Evolutionary conservation across 2,113 vertebrate genomes (phyloP), one percentile per base, ranked within the genome.

Genomic region (Corythoichthys haematopterus): DNA sequence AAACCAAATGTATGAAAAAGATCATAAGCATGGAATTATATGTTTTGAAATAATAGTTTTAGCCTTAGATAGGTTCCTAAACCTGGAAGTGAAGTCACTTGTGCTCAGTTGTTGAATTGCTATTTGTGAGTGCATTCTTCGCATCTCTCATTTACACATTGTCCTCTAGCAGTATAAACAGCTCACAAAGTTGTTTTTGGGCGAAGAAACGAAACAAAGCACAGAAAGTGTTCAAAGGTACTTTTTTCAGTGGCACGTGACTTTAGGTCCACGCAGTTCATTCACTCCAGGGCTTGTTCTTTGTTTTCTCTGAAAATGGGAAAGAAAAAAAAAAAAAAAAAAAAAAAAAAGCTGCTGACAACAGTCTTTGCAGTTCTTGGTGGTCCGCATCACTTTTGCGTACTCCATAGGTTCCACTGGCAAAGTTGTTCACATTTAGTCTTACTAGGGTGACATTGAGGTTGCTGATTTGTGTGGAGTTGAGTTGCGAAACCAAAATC

Each of bases 71-170:
- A 36, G 55, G 55, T 57, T 57, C 12, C 40, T 43, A 43, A 8
- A 5, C 55, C 61, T 40, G 68, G 75, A 80, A 73, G 72, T 78
- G 67, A 81, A 71, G 64, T 80, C 78, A 82, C 71, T 61, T 74
- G 80, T 87, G 80, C 70, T 84, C 73, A 12, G 76, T 83, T 56
- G 70, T 80, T 71, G 78, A 62, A 87, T 79, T 87, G 83, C 73
- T 68, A 77, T 71, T 72, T 71, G 75, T 78, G 72, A 82, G 78
- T 82, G 74, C 61, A 35, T 65, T 46, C 71, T 72, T 87, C 82
- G 74, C 68, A 1, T 57, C 35, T 78, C 76, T 83, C 77, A 77
- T 84, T 61, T 66, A 79, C 72, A 74, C 66, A 67, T 72, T 81
- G 75, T 82, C 80, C 69, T 76, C 79, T 60, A 76, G 70, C 62